Percentiles rank a stretch among this genome's conserved stretches.
Evolutionary conservation across 2,797 vertebrate genomes (phyloP).

Genomic region (Myotis findleyi): DNA sequence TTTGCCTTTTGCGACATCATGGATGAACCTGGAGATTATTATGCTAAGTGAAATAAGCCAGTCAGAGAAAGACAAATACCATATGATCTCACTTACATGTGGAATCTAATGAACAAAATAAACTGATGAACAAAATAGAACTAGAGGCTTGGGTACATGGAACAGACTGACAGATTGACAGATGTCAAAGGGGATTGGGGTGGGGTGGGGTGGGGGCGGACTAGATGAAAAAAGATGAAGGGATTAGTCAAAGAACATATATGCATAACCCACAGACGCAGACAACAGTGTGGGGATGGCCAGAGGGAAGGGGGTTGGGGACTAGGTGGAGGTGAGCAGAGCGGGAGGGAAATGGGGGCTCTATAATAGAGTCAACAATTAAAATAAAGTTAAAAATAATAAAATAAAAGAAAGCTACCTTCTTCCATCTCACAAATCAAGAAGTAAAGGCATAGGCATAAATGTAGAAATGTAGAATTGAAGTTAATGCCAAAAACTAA

Average conservation of each 20-base stretch:
- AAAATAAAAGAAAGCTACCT: neutral
- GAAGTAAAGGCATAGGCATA: neutral
- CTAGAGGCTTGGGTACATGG: neutral
- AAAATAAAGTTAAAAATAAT: neutral
- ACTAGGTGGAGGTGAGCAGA: neutral
- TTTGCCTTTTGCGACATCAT: neutral
- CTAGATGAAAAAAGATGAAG: neutral
- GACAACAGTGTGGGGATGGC: neutral
- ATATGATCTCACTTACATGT: neutral
- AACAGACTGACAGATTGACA: neutral
- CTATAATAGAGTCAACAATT: neutral
- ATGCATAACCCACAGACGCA: neutral
- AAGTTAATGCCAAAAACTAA: slow-evolving; percentile 30
- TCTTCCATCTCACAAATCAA: neutral
- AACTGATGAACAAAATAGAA: neutral
- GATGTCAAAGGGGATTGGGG: neutral
- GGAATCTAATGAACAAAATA: neutral
- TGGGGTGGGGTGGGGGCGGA: no score
- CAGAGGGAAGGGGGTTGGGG: neutral
- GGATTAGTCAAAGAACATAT: neutral
- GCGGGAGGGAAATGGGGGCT: neutral
- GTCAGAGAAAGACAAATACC: neutral
- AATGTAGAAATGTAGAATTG: neutral
- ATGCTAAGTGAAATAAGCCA: neutral
- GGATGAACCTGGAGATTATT: neutral